Conservation (phyloP, 2,113 vertebrate species). For the Chaetops frenatus region DNA sequence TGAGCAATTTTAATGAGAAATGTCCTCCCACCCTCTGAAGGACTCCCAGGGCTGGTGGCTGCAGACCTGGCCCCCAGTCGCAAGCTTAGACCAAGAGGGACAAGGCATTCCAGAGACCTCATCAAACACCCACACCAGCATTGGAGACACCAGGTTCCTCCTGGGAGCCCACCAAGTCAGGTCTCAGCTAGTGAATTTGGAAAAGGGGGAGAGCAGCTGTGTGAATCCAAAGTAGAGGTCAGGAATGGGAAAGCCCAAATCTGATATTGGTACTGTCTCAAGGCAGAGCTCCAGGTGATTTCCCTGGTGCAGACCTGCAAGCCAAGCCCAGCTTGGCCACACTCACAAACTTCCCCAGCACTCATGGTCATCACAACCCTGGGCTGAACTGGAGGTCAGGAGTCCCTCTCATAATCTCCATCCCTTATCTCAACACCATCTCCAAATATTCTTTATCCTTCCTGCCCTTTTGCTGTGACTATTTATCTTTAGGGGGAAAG, state of each 20-base stretch:
- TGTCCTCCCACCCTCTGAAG: neutral
- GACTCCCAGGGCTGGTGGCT: neutral
- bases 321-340: neutral
- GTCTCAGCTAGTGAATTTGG: neutral
- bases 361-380: neutral
- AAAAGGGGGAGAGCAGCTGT: neutral
- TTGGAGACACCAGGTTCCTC: neutral
- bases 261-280: rapidly evolving
- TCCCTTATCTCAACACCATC: neutral
- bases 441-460: neutral
- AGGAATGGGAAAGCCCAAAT: neutral
- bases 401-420: neutral
- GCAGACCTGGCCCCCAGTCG: neutral
- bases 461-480: neutral
- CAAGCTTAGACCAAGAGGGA: neutral
- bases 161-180: neutral
- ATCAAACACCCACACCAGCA: neutral
- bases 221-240: neutral
- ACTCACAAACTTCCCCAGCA: neutral
- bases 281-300: neutral
- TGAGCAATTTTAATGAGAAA: neutral
- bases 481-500: rapidly evolving
- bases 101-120: neutral
- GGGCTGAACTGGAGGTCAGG: neutral
- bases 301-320: neutral